These are phyloP conservation scores for Dendrolimus pini DNA, from an alignment of 2,888 invertebrate genomes.

Conservation along the genomic window DNA sequence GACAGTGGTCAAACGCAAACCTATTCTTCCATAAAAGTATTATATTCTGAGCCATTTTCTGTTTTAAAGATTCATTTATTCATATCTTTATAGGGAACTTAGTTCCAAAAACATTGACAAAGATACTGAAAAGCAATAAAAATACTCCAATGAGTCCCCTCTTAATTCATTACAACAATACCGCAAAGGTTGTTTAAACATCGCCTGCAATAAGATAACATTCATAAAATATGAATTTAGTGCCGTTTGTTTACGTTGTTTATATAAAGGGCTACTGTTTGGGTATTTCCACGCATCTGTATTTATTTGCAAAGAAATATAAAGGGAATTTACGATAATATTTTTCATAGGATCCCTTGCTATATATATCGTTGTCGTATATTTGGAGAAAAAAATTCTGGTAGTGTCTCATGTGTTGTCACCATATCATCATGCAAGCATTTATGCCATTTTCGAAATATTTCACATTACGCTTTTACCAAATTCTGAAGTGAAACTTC, in stretches of 20 bases:
- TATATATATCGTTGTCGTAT: slow-evolving; percentile 8
- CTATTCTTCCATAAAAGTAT: too few relatives aligned
- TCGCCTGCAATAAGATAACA: slow-evolving; percentile 24
- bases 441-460: too few relatives aligned
- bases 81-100: too few relatives aligned
- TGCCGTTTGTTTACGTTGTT: slow-evolving; percentile 35
- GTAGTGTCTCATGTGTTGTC: too few relatives aligned
- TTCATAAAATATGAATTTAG: slow-evolving; percentile 40
- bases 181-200: slow-evolving; percentile 28
- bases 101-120: too few relatives aligned
- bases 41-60: too few relatives aligned
- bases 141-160: slow-evolving; percentile 5
- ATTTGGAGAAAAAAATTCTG: not conserved
- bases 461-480: too few relatives aligned
- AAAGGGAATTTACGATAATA: slow-evolving; percentile 23
- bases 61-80: too few relatives aligned
- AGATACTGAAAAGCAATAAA: not conserved
- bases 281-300: slow-evolving; percentile 5
- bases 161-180: slow-evolving; percentile 23
- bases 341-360: slow-evolving; percentile 12
- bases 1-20: too few relatives aligned
- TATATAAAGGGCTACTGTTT: slow-evolving; percentile 5
- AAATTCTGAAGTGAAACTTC: too few relatives aligned
- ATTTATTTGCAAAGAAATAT: slow-evolving; percentile 21
- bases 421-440: too few relatives aligned